phyloP scores from a whole-genome alignment of 1,140 invertebrate species.

The Hylaeus anthracinus region DNA sequence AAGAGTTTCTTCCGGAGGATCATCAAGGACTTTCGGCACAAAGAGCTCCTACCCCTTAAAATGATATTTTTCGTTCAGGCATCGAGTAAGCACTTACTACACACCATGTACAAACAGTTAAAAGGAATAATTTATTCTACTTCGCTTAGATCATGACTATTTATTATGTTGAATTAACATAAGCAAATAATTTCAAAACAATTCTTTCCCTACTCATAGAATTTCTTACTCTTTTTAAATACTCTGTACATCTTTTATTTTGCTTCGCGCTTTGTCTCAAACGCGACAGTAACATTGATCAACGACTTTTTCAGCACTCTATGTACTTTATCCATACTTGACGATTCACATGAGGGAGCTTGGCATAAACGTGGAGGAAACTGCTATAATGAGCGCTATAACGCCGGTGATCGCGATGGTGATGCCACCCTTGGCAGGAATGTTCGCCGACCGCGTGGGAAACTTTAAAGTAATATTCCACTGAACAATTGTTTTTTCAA shows the following conservation, averaged over 20 bases:
- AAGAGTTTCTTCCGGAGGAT: slow-evolving; percentile 85
- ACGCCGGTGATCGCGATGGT: slow-evolving; percentile 89
- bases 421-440: slow-evolving; percentile 89
- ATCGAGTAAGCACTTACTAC: slow-evolving; percentile 84
- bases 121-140: too few relatives aligned
- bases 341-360: slow-evolving; percentile 93
- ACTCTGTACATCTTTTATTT: too few relatives aligned
- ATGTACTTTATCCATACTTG: slow-evolving; percentile 91
- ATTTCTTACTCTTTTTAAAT: too few relatives aligned
- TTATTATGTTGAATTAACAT: too few relatives aligned
- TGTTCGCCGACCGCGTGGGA: slow-evolving; percentile 89
- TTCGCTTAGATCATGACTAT: too few relatives aligned
- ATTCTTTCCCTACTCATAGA: too few relatives aligned
- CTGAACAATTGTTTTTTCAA: background rate
- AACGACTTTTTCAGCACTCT: slow-evolving; percentile 83
- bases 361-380: slow-evolving; percentile 91
- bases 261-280: background rate
- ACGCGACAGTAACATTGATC: background rate
- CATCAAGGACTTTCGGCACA: slow-evolving; percentile 86
- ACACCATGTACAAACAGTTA: too few relatives aligned
- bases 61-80: slow-evolving; percentile 89
- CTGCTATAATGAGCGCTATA: slow-evolving; percentile 92
- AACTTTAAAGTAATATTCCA: slow-evolving; percentile 86
- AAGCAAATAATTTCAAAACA: too few relatives aligned
- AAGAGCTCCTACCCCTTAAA: slow-evolving; percentile 87